Base-by-base conservation (phyloP, 37 sponge, comb jelly and placozoan species). In the Ephydatia muelleri region DNA sequence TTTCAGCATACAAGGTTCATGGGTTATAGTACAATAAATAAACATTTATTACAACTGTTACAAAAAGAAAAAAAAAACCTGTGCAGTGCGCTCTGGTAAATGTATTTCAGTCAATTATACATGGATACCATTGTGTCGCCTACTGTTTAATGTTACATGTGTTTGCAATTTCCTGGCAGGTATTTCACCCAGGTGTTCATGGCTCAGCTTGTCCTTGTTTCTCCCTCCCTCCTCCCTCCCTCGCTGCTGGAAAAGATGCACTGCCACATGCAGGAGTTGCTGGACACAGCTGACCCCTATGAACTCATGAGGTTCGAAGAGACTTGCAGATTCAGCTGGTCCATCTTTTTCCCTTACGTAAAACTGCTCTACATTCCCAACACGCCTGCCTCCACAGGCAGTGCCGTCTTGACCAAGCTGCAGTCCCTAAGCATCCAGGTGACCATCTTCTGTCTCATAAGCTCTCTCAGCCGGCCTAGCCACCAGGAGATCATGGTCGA, bases 291-390 rank as follows among this genome's bases (percentile, higher is more conserved):
- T 33, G 39, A 35, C 14, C 76, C 69, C 3, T 11, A 8, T 14
- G 85, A 69, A 23, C 67, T 85, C 70, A 76, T 29, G n/a, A 37
- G 70, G 30, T 85, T 78, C 33, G 85, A 85, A 48, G 68, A 70
- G 28, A 49, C 77, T 1, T 43, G 74, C 30, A 71, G 48, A 30
- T 76, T 39, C 29, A 68, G 66, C 13, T 85, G 85, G 85, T 38
- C 85, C 30, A 70, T 71, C 6, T 49, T 85, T 32, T 71, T 78
- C 64, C 85, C 85, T 25, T 85, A 85, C 34, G 49, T 85, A 9
- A 77, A 85, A 26, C 78, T 78, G 16, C 12, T 77, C 13, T 85
- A 77, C 26, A 49, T 85, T 33, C 85, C 85, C 13, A 34, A 26
- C 76, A 65, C 84, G 5, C 78, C 78, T 22, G 65, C 34, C 2